Conservation (phyloP, 2,888 invertebrate genomes). For the Lasioglossum figueresi region DNA sequence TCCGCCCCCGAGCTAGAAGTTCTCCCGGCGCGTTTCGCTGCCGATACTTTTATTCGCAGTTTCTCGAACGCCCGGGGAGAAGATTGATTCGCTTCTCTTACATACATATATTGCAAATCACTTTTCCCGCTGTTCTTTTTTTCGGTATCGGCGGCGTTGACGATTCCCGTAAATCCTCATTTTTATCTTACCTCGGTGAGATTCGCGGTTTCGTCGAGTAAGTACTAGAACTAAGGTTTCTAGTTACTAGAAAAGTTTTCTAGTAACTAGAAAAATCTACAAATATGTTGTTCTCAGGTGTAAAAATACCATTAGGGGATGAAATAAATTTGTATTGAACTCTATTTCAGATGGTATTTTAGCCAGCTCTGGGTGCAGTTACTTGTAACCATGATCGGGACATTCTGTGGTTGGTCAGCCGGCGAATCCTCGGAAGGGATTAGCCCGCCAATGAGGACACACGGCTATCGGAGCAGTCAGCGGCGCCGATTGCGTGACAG, state of each 20-base stretch:
- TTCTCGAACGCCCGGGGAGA: not conserved
- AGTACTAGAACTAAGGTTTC: too few relatives aligned
- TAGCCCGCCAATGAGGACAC: slow-evolving; percentile 56
- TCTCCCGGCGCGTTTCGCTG: slow-evolving; percentile 35
- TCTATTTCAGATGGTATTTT: too few relatives aligned
- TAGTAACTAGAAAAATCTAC: too few relatives aligned
- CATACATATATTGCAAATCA: slow-evolving; percentile 4
- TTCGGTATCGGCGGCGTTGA: not conserved
- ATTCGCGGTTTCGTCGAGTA: not conserved
- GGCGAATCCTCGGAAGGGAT: slow-evolving; percentile 60
- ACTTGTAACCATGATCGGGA: not conserved
- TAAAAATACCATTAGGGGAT: too few relatives aligned
- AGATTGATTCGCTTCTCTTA: slow-evolving; percentile 27
- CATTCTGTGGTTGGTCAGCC: slow-evolving; percentile 11
- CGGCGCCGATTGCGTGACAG: slow-evolving; percentile 71
- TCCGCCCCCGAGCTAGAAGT: slow-evolving; percentile 15
- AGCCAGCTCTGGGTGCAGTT: not conserved
- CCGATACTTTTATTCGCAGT: slow-evolving; percentile 39
- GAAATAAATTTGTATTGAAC: too few relatives aligned
- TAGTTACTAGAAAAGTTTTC: too few relatives aligned
- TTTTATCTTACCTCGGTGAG: not conserved
- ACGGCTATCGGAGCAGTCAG: slow-evolving; percentile 59
- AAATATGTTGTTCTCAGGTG: too few relatives aligned
- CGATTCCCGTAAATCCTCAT: not conserved
- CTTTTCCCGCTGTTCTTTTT: not conserved